Percentiles rank a stretch among this genome's conserved stretches.
Conservation (phyloP, 1,140 invertebrate species). For the Drosophila malerkotliana region DNA sequence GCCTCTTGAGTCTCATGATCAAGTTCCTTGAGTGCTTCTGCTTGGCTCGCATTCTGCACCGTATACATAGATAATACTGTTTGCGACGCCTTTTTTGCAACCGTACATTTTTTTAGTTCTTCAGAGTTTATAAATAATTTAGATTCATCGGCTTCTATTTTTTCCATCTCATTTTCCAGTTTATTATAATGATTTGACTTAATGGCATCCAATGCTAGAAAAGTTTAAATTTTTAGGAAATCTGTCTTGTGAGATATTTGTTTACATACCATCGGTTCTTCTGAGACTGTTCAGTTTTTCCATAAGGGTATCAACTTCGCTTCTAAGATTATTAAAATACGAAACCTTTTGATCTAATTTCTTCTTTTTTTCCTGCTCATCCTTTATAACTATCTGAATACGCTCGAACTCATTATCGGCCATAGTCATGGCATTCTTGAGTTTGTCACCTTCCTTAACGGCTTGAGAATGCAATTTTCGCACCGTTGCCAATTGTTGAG, state of each 20-base stretch:
- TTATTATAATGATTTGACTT: conserved; percentile 84
- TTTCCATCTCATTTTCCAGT: conserved; percentile 14
- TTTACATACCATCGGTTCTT: conserved; percentile 27
- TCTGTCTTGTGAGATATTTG: background rate
- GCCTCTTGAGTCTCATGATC: conserved; percentile 22
- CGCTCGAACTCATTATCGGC: conserved; percentile 58
- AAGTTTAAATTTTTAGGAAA: background rate
- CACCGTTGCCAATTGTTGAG: conserved; percentile 37
- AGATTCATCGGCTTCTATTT: conserved; percentile 28
- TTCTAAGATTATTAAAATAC: conserved; percentile 38
- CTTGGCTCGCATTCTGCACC: conserved; percentile 50
- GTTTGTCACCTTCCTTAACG: conserved; percentile 32
- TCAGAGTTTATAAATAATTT: conserved; percentile 13
- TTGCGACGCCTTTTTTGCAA: conserved; percentile 11
- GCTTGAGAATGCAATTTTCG: conserved; percentile 43
- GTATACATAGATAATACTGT: conserved; percentile 34
- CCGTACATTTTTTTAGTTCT: background rate
- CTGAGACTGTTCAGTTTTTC: conserved; percentile 19
- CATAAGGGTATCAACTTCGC: conserved; percentile 35
- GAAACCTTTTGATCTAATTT: conserved; percentile 57
- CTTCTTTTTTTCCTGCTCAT: conserved; percentile 43
- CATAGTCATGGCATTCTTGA: conserved; percentile 47
- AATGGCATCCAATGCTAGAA: conserved; percentile 66
- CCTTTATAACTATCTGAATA: conserved; percentile 32
- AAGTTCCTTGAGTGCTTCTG: conserved; percentile 40